Conservation (phyloP, 2,797 vertebrate species). For the Emys orbicularis region DNA sequence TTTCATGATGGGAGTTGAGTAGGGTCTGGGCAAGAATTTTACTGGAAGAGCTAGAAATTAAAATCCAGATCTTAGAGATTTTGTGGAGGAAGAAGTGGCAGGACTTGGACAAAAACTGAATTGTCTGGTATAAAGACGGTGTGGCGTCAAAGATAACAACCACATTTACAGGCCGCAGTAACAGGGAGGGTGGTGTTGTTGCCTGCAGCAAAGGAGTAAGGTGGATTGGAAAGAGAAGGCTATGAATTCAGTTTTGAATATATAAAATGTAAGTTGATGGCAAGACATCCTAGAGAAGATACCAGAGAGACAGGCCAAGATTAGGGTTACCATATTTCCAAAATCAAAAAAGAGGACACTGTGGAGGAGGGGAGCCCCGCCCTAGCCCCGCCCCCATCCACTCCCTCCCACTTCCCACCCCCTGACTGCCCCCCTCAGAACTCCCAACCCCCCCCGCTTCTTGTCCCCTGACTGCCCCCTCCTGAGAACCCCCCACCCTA, state of each 20-base stretch:
- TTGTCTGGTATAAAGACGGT: background rate
- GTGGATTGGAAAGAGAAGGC: background rate
- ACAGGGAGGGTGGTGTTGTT: background rate
- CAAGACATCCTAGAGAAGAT: background rate
- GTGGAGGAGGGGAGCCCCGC: no score
- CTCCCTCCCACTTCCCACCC: no score
- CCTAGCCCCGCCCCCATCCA: no score
- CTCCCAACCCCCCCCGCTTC: no score
- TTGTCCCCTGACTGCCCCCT: no score
- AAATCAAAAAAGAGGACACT: no score
- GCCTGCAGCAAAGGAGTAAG: background rate
- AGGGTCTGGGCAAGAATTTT: background rate
- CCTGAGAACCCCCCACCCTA: no score
- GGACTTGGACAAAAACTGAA: background rate
- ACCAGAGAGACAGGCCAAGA: background rate
- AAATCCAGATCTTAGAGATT: background rate
- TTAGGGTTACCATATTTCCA: no score
- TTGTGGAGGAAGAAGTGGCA: background rate
- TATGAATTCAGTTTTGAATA: background rate
- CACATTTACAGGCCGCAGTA: background rate
- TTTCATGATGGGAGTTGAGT: background rate
- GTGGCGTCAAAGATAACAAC: background rate
- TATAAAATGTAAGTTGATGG: background rate
- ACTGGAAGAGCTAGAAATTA: background rate
- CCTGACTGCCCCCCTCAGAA: no score